A percentile compares a stretch with the other conserved stretches of the same genome.
phyloP scores from a whole-genome alignment of 2,113 vertebrate genomes.

The Tretioscincus oriximinensis region DNA sequence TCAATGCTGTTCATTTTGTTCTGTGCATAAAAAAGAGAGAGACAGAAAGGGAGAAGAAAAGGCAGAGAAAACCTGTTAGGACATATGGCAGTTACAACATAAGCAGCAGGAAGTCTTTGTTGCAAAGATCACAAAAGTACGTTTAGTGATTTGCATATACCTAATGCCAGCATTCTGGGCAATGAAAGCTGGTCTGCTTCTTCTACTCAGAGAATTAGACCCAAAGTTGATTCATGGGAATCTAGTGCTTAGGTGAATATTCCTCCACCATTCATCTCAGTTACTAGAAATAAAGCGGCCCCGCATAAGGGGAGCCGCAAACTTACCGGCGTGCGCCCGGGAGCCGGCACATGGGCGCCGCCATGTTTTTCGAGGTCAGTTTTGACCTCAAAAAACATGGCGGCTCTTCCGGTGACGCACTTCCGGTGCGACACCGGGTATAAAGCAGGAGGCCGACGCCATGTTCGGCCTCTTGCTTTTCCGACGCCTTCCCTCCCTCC shows the following conservation, averaged over 20 bases:
- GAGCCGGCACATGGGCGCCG: no score
- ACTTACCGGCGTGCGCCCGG: no score
- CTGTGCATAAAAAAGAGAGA: neutral
- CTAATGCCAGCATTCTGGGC: neutral
- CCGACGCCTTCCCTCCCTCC: no score
- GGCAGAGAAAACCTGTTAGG: neutral
- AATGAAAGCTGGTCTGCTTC: neutral
- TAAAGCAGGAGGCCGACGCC: no score
- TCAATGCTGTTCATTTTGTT: neutral
- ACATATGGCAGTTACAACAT: rapidly evolving
- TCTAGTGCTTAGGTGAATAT: neutral
- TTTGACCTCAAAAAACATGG: no score
- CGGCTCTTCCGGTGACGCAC: no score
- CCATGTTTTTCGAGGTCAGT: no score
- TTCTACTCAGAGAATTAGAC: neutral
- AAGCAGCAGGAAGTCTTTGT: neutral
- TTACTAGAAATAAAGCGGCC: no score
- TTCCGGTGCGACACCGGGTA: no score
- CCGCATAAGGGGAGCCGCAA: no score
- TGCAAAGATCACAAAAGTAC: neutral
- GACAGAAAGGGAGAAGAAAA: neutral
- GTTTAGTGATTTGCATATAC: neutral
- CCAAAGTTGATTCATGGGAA: rapidly evolving
- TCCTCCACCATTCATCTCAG: neutral
- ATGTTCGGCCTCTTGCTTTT: no score